phyloP scores from a whole-genome alignment of 2,113 vertebrate genomes.

The Trachemys scripta region DNA sequence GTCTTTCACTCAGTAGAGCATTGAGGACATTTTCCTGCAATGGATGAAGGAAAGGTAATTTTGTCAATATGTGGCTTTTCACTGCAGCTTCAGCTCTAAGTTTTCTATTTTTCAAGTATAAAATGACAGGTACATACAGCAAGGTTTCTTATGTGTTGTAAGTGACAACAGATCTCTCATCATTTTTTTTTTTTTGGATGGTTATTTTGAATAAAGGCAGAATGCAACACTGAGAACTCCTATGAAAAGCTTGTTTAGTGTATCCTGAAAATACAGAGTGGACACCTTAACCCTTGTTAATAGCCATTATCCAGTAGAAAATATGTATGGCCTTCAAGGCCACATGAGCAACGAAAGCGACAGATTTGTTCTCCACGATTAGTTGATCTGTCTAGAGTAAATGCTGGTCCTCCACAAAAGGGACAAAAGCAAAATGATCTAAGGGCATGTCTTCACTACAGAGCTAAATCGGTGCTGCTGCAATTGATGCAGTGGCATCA shows the following conservation, averaged over 20 bases:
- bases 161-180: conserved; percentile 36
- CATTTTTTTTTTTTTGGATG: neutral
- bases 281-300: neutral
- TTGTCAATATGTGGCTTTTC: conserved; percentile 16
- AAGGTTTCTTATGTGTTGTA: conserved; percentile 16
- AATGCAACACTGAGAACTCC: neutral
- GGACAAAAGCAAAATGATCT: neutral
- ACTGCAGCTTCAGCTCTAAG: neutral
- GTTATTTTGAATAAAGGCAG: neutral
- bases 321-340: neutral
- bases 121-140: conserved; percentile 31
- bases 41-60: neutral
- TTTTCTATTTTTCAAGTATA: conserved; percentile 32
- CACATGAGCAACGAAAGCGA: neutral
- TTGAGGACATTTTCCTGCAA: neutral
- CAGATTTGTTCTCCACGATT: neutral
- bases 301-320: neutral
- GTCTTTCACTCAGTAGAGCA: conserved; percentile 7
- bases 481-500: too few species aligned
- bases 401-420: neutral
- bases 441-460: too few species aligned
- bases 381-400: neutral
- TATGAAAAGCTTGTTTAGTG: neutral
- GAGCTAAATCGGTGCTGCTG: too few species aligned
- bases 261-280: neutral